Conservation (phyloP, 2,888 invertebrate species). For the Drosophila monieri region DNA sequence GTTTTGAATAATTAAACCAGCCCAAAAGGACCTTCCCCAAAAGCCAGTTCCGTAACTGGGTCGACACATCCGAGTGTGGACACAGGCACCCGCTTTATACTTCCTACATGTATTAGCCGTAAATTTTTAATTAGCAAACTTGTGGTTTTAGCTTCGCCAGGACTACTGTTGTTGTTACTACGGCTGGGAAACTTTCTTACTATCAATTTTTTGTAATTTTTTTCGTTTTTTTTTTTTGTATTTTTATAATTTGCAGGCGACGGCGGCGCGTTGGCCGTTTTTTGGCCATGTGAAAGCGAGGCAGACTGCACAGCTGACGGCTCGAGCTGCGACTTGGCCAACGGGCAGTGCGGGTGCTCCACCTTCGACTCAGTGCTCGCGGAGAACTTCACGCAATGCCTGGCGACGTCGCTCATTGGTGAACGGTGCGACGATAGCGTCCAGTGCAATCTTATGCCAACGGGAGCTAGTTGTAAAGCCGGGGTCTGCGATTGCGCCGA, state of each 20-base stretch:
- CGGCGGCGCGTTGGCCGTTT: constrained; percentile 66
- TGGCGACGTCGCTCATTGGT: constrained; percentile 83
- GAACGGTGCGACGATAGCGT: constrained; percentile 82
- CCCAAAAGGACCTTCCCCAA: not conserved
- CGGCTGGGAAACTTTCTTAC: constrained; percentile 2
- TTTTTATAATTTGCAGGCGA: constrained; percentile 49
- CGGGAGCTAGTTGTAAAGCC: constrained; percentile 83
- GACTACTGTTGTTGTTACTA: not conserved
- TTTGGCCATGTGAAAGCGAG: constrained; percentile 82
- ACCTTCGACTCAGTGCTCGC: constrained; percentile 81
- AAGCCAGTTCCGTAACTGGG: constrained; percentile 12
- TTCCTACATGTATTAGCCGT: not conserved
- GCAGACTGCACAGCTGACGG: constrained; percentile 79
- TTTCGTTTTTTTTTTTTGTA: not conserved
- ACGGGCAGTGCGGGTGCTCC: constrained; percentile 75
- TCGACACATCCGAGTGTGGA: constrained; percentile 20
- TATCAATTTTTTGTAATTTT: constrained; percentile 40
- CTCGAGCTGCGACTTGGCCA: constrained; percentile 74
- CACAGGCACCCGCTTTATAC: not conserved
- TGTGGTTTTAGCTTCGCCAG: not conserved
- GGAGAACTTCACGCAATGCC: constrained; percentile 79
- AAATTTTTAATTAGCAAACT: constrained; percentile 21
- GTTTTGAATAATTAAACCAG: constrained; percentile 18
- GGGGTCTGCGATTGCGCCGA: constrained; percentile 84
- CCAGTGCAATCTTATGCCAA: constrained; percentile 84